Conservation (phyloP, 2,797 vertebrate genomes). For the Loris lydekkerianus region DNA sequence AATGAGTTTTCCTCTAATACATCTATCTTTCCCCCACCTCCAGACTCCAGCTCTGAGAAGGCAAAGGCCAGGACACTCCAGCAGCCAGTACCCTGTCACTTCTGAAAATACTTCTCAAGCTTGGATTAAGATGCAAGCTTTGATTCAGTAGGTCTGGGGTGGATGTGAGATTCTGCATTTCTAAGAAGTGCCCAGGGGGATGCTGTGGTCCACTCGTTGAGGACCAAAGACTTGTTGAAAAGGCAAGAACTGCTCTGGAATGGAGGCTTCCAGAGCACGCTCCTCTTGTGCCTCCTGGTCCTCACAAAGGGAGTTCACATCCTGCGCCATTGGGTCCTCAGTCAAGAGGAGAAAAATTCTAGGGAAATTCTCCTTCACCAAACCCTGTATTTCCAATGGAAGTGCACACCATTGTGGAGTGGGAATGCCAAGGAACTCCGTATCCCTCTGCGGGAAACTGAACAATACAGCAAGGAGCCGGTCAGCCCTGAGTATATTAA, state of each 20-base stretch:
- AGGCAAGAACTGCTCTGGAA: background rate
- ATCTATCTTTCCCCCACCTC: background rate
- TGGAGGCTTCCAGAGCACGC: background rate
- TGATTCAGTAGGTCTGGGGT: background rate
- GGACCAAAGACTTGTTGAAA: background rate
- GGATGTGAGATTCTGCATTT: background rate
- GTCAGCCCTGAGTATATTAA: slow-evolving; percentile 69
- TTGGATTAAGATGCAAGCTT: slow-evolving; percentile 6
- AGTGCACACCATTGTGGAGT: slow-evolving; percentile 4
- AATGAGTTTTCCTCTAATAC: background rate
- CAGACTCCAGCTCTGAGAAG: background rate
- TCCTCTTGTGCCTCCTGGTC: background rate
- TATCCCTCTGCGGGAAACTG: background rate
- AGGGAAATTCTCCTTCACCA: background rate
- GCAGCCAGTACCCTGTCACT: background rate
- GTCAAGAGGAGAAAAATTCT: background rate
- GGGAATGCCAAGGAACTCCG: background rate
- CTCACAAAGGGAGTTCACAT: background rate
- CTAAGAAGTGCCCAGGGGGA: background rate
- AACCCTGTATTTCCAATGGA: background rate
- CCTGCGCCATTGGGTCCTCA: background rate
- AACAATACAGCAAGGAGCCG: slow-evolving; percentile 45
- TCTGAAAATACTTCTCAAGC: background rate
- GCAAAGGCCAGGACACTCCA: background rate
- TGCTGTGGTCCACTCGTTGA: background rate